Conservation (phyloP, 2,797 vertebrate species). For the Etheostoma perlongum region DNA sequence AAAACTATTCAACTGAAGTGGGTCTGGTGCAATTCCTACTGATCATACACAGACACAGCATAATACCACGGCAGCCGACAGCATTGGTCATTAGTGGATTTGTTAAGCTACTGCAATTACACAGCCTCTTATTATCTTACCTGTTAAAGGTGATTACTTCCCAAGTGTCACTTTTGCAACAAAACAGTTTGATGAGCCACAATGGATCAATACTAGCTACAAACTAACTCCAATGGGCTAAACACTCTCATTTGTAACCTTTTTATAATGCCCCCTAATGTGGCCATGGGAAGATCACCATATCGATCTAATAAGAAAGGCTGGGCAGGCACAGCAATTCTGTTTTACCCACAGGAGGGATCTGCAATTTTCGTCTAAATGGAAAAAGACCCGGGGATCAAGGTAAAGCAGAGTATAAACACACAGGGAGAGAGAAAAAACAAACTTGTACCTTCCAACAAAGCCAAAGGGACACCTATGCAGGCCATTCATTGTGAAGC, state of each 20-base stretch:
- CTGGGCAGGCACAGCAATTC: conserved; percentile 62
- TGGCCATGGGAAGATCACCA: conserved; percentile 72
- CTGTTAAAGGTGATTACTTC: conserved; percentile 73
- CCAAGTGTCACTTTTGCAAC: conserved; percentile 74
- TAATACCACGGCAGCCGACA: conserved; percentile 11
- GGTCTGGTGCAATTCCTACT: neutral
- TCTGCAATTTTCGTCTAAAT: conserved; percentile 69
- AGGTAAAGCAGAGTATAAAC: conserved; percentile 53
- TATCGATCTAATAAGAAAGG: conserved; percentile 76
- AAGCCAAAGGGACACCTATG: conserved; percentile 45
- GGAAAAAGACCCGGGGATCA: conserved; percentile 58
- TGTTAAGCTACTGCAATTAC: conserved; percentile 43
- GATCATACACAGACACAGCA: neutral
- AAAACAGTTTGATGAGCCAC: conserved; percentile 78
- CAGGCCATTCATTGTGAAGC: conserved; percentile 58
- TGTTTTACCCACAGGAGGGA: conserved; percentile 64
- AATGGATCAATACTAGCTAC: conserved; percentile 72
- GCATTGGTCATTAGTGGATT: conserved; percentile 30
- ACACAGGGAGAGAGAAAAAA: conserved; percentile 36
- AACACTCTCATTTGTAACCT: conserved; percentile 78
- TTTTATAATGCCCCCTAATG: conserved; percentile 76
- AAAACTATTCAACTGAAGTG: neutral
- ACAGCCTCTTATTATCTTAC: conserved; percentile 53
- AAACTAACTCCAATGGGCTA: conserved; percentile 75
- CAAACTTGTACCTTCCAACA: conserved; percentile 35